Percentiles rank a stretch among this genome's conserved stretches.
Evolutionary conservation across 2,797 vertebrate genomes (phyloP).

Genomic region (Coendou prehensilis): DNA sequence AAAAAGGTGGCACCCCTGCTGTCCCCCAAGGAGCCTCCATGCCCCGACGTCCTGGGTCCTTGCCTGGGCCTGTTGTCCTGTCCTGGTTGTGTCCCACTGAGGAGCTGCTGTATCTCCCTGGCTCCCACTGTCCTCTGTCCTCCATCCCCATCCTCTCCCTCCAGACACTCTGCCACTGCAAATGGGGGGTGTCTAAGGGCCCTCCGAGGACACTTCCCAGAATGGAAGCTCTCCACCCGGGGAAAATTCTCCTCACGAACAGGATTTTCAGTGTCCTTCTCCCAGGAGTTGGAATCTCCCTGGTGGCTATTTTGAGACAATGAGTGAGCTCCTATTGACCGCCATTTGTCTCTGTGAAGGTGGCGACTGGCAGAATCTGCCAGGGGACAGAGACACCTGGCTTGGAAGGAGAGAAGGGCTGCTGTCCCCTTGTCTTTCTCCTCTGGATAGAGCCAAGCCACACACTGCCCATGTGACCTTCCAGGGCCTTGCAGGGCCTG

Average conservation of each 20-base stretch:
- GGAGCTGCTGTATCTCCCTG: not conserved
- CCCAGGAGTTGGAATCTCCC: not conserved
- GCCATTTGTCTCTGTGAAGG: not conserved
- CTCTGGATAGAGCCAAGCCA: not conserved
- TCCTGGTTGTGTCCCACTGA: not conserved
- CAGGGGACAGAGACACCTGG: not conserved
- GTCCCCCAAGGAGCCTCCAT: not conserved
- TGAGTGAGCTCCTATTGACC: not conserved
- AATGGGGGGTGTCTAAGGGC: conserved; percentile 11
- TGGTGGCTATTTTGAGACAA: conserved; percentile 28
- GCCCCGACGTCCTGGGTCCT: not conserved
- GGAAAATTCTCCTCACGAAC: not conserved
- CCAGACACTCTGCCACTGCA: not conserved
- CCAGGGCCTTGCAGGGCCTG: not conserved
- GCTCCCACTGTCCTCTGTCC: not conserved
- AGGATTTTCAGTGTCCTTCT: not conserved
- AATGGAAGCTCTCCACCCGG: not conserved
- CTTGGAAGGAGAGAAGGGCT: not conserved
- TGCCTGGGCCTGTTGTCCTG: not conserved
- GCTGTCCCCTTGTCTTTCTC: accelerated
- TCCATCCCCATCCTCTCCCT: not conserved
- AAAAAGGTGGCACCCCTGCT: not conserved
- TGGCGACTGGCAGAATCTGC: not conserved
- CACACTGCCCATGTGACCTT: too few relatives aligned
- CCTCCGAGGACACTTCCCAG: not conserved